A percentile compares a stretch with the other conserved stretches of the same genome.
Conservation (phyloP, 2,888 invertebrate species). For the Lasioglossum lativentre region DNA sequence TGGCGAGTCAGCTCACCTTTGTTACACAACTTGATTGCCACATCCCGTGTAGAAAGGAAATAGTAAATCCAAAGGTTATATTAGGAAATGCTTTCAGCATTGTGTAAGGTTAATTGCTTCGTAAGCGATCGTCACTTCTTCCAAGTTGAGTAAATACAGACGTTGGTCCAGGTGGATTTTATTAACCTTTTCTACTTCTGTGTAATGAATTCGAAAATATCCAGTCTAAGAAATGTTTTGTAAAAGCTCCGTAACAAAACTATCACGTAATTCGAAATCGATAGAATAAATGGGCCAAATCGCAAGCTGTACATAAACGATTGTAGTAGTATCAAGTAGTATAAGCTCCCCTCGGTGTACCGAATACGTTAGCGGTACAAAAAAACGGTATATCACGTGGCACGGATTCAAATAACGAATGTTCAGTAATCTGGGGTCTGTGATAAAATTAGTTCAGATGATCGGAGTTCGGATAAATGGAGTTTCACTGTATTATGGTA, state of each 20-base stretch:
- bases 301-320: slow-evolving; percentile 3
- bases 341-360: background rate
- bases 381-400: background rate
- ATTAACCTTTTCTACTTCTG: background rate
- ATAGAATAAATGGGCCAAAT: background rate
- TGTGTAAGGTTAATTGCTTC: background rate
- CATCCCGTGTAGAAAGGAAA: background rate
- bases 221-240: background rate
- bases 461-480: background rate
- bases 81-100: background rate
- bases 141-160: background rate
- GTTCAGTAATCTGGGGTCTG: background rate
- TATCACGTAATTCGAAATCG: background rate
- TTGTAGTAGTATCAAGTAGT: background rate
- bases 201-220: background rate
- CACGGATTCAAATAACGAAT: background rate
- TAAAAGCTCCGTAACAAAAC: background rate
- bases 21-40: background rate
- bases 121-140: background rate
- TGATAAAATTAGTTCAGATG: slow-evolving; percentile 2
- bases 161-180: background rate
- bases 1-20: background rate
- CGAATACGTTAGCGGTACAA: background rate
- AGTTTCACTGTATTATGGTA: background rate
- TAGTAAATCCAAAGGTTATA: slow-evolving; percentile 1